Base-by-base conservation (phyloP, 2,888 invertebrate species). In the Eristalis arbustorum region DNA sequence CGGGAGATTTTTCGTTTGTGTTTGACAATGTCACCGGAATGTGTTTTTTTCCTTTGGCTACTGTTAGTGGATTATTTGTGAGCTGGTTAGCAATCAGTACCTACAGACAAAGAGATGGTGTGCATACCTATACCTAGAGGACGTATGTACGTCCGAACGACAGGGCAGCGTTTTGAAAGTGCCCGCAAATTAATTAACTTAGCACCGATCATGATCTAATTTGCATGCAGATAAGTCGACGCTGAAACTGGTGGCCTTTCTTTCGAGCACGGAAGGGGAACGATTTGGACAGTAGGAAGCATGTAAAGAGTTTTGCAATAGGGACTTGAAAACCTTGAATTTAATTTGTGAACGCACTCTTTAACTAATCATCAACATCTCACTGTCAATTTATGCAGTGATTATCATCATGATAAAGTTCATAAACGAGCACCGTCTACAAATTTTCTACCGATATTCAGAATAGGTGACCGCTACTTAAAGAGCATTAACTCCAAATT, bases 161-260 rank as follows among this genome's bases (percentile, higher is more conserved):
- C 49, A 18, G 8, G 8, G 18, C 10, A 18, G 49, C 1, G 18
- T 49, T 49, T n/a, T 68, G 69, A 79, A 62, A 31, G 25, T 73
- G 56, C 56, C 23, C 69, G 73, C 81, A 85, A 85, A 85, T 81
- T 85, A 77, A 81, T 85, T 77, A 81, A 73, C 73, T 61, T 72
- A 62, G 25, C 37, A 40, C 25, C 62, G 62, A 79, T 76, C 67
- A 42, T 72, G 62, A 73, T 85, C 85, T 80, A 68, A 69, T 81
- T 84, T 81, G 76, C 82, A 82, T 76, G 69, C 75, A 75, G 69
- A 68, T 62, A 37, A 69, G n/a, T 40, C 61, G 67, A 61, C 13
- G 4, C 14, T 25, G 11, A 59, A 14, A 18, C 37, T 37, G 37
- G 37, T 13, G 37, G 37, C 11, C 13, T 37, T 14, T 11, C 42